These are phyloP conservation scores for Alentia gelatinosa DNA, from an alignment of 2,888 invertebrate genomes.

Conservation along the genomic window DNA sequence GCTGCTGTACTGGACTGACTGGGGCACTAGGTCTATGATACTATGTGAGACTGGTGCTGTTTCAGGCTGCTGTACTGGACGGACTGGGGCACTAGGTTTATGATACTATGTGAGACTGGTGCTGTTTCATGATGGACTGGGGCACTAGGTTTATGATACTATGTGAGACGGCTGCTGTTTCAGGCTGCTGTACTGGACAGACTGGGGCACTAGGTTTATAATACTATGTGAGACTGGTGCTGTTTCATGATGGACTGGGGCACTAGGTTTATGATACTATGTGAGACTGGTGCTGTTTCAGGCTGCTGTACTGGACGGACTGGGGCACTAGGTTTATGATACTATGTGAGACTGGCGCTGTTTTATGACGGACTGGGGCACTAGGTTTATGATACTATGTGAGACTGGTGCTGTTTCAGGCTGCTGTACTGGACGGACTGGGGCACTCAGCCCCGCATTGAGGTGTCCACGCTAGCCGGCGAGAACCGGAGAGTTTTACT, in stretches of 20 bases:
- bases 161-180: too few species aligned
- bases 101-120: too few species aligned
- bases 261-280: slow-evolving; percentile 69
- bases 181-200: too few species aligned
- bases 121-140: too few species aligned
- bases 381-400: not conserved
- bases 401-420: slow-evolving; percentile 62
- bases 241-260: too few species aligned
- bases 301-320: not conserved
- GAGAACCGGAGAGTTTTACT: slow-evolving; percentile 68
- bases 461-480: slow-evolving; percentile 73
- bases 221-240: too few species aligned
- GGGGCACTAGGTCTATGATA: slow-evolving; percentile 70
- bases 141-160: too few species aligned
- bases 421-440: slow-evolving; percentile 77
- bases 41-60: too few species aligned
- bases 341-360: not conserved
- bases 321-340: not conserved
- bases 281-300: not conserved
- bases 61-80: too few species aligned
- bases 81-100: too few species aligned
- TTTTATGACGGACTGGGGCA: not conserved
- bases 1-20: slow-evolving; percentile 76
- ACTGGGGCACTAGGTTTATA: too few species aligned
- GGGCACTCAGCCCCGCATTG: slow-evolving; percentile 73